phyloP scores from a whole-genome alignment of 2,888 invertebrate genomes.

The Leptothorax acervorum region DNA sequence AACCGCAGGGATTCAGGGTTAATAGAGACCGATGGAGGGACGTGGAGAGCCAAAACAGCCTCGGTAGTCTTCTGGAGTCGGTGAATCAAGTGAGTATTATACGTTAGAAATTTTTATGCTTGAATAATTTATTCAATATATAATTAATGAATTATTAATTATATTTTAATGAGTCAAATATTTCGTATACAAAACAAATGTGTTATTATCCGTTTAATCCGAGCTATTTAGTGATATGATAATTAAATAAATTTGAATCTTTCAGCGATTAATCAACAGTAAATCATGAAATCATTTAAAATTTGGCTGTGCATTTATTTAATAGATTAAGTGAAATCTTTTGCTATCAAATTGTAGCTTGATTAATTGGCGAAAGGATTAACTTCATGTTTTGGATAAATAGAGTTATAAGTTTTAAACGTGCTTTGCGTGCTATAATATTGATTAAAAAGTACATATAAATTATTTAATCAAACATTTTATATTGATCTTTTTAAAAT shows the following conservation, averaged over 20 bases:
- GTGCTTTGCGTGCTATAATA: background rate
- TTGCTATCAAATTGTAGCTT: background rate
- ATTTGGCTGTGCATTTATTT: background rate
- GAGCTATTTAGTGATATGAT: background rate
- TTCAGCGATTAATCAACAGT: background rate
- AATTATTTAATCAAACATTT: background rate
- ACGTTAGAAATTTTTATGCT: background rate
- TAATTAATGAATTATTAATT: background rate
- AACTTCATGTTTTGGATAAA: background rate
- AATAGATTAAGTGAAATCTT: background rate
- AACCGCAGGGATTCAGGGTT: slow-evolving; percentile 71
- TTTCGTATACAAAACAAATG: background rate
- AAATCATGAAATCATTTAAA: slow-evolving; percentile 1
- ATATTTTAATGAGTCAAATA: background rate
- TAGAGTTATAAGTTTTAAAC: background rate
- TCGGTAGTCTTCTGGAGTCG: slow-evolving; percentile 83
- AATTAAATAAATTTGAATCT: background rate
- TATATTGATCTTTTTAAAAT: background rate
- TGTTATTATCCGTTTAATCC: background rate
- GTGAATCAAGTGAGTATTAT: slow-evolving; percentile 82
- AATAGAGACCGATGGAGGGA: slow-evolving; percentile 83
- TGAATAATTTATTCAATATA: background rate
- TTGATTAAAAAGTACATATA: background rate
- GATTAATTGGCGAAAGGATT: background rate
- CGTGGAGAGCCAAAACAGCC: slow-evolving; percentile 84